Base-by-base conservation (phyloP, 2,888 invertebrate genomes). In the Tridacna crocea region DNA sequence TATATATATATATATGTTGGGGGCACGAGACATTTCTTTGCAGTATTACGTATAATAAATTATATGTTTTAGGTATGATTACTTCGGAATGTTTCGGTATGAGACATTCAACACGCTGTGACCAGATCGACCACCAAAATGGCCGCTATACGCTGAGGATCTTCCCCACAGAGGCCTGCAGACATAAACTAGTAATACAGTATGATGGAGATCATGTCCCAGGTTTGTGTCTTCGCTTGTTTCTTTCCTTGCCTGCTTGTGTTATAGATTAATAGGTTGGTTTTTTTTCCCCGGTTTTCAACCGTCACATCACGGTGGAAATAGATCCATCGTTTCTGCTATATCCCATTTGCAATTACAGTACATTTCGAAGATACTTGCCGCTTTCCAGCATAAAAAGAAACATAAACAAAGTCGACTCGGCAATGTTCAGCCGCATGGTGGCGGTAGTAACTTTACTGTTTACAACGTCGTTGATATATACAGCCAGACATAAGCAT, bases 41-140 rank as follows among this genome's bases (percentile, higher is more conserved):
- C n/a, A n/a, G n/a, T n/a, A n/a, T n/a, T n/a, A n/a, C n/a, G n/a
- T n/a, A n/a, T n/a, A n/a, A n/a, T n/a, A n/a, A n/a, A n/a, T n/a
- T n/a, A n/a, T n/a, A n/a, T 65, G 58, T 87, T 91, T 17, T 86
- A 96, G 96, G 99, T 11, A 99, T 99, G 94, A 95, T 99, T 75
- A 98, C 98, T 0, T 99, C 99, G 0, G 98, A 98, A 93, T 99
- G 99, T 94, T 97, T 97, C 27, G 99, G 99, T 0, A 97, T 97
- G 0, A 95, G 96, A 78, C 97, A 99, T 95, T 98, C 98, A 73
- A 99, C 99, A 13, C 98, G 98, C 93, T 99, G 99, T 94, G 99
- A 99, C 94, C 95, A 99, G 10, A 96, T 99, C 12, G 99, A 99
- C 95, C 99, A 99, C 94, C 97, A 98, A 0, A 99, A 99, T 95